Base-by-base conservation (phyloP, 1,140 invertebrate species). In the Bombus pascuorum region DNA sequence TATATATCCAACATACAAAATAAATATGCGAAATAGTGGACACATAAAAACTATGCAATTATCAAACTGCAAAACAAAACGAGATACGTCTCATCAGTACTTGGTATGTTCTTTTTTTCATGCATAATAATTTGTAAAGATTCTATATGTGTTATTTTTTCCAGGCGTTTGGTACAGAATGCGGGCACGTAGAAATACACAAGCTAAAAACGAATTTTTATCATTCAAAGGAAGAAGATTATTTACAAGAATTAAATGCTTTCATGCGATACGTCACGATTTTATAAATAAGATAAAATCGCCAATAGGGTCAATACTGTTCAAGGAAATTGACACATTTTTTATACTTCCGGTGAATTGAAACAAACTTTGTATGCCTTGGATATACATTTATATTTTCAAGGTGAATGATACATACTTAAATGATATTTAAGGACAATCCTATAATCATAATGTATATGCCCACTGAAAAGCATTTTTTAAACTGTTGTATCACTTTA, bases 201-300 rank as follows among this genome's bases (percentile, higher is more conserved):
- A 95, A 94, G 89, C 87, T 96, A 37, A 96, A 95, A 86, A 93
- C 94, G 78, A 94, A 95, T 85, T 95, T 94, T 76, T 91, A 90
- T 59, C 95, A 95, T n/a, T 92, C 95, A 1, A 91, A 95, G 79
- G 91, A 92, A 57, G 95, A 96, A 81, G 94, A 94, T 57, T 92
- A 95, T 28, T 91, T 92, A 53, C 87, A 94, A 77, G 95, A 95
- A 89, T 88, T 93, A 12, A 89, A 95, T 74, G 90, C 90, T 12
- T 95, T 95, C 89, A 91, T 92, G 79, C 89, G 90, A 90, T 95
- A 95, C 42, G 90, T 95, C 57, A 91, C 92, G 47, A 90, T 93
- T 91, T 91, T 94, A 76, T 94, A 88, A 57, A 8, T 22, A 62
- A 18, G 28, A 39, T 75, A 9, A 76, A n/a, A 91, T 87, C 57